These are phyloP conservation scores for Drosophila hydei DNA, from an alignment of 1,140 invertebrate genomes.

Conservation along the genomic window DNA sequence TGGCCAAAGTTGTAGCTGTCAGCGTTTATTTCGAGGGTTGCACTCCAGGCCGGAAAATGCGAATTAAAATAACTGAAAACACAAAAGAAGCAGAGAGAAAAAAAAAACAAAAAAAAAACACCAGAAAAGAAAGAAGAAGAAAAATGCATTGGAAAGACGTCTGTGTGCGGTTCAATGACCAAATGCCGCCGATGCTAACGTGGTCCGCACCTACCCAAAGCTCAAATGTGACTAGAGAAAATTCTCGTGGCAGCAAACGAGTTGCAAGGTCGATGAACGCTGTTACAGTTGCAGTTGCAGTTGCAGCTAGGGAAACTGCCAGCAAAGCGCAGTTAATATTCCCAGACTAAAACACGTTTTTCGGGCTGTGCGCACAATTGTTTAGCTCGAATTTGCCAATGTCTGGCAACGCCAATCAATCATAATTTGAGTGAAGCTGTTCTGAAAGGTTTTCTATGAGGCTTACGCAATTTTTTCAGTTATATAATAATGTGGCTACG, in stretches of 20 bases:
- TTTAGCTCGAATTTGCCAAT: background rate
- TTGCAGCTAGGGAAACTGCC: conserved; percentile 4
- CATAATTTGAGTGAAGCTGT: background rate
- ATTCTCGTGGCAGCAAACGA: conserved; percentile 49
- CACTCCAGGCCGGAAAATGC: conserved; percentile 37
- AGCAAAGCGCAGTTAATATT: conserved; percentile 5
- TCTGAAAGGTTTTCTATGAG: background rate
- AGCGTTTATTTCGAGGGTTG: conserved; percentile 38
- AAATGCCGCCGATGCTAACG: conserved; percentile 37
- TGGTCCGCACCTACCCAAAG: conserved; percentile 28
- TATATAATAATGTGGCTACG: too few species aligned
- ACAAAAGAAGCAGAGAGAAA: conserved; percentile 1
- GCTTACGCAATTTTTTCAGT: too few species aligned
- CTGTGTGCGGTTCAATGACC: conserved; percentile 41
- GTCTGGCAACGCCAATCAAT: conserved; percentile 24
- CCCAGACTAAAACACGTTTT: conserved; percentile 16
- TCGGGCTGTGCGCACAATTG: conserved; percentile 1
- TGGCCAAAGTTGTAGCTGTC: conserved; percentile 35
- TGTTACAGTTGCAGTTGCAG: conserved; percentile 9
- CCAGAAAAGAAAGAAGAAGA: background rate
- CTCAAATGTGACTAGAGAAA: conserved; percentile 29
- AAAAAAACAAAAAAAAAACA: conserved; percentile 9
- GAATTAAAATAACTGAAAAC: conserved; percentile 36
- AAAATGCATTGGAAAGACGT: conserved; percentile 20
- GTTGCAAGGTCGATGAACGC: conserved; percentile 80